Conservation (phyloP, 2,797 vertebrate species). For the Siniperca obscura region DNA sequence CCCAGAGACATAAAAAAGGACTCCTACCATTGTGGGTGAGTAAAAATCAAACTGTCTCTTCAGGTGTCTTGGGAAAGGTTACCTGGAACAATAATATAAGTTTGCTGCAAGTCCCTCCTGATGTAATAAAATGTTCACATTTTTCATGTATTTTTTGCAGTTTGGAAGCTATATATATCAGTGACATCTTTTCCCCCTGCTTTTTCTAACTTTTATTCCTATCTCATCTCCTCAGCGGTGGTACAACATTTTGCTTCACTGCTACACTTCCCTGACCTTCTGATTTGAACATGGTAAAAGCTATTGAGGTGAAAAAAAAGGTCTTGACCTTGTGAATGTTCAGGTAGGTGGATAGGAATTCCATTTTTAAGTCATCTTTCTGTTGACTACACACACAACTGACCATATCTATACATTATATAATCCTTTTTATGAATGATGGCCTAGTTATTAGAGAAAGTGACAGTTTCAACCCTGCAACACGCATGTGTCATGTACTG, state of each 20-base stretch:
- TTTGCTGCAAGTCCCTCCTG: neutral
- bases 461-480: neutral
- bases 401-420: neutral
- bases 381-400: neutral
- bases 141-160: neutral
- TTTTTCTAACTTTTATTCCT: constrained; percentile 11
- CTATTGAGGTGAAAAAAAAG: constrained; percentile 23
- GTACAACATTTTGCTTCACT: neutral
- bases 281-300: constrained; percentile 29
- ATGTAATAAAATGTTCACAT: neutral
- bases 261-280: constrained; percentile 3
- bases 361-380: constrained; percentile 9
- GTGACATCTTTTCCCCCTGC: neutral
- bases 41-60: constrained; percentile 4
- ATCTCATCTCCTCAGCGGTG: neutral
- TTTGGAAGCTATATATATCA: neutral
- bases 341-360: constrained; percentile 8
- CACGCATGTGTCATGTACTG: neutral
- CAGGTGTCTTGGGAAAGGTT: constrained; percentile 11
- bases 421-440: neutral
- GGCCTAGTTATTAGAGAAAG: neutral
- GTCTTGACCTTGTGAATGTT: constrained; percentile 20
- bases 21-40: neutral
- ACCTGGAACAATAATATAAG: neutral
- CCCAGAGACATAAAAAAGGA: neutral